These are phyloP conservation scores for Crypturellus tataupa DNA, from an alignment of 2,797 vertebrate species.

Conservation along the genomic window DNA sequence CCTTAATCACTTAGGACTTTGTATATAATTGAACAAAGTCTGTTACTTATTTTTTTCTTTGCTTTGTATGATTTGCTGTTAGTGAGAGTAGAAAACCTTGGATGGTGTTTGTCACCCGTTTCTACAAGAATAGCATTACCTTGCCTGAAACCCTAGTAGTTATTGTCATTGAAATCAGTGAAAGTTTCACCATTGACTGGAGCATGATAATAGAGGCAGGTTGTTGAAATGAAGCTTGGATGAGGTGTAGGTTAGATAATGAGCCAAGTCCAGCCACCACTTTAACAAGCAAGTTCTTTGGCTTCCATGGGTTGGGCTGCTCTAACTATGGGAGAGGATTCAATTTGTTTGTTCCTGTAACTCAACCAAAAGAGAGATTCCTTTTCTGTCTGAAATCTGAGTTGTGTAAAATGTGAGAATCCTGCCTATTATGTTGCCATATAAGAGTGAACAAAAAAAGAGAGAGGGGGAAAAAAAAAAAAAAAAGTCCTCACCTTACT, in stretches of 20 bases:
- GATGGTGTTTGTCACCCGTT: not conserved
- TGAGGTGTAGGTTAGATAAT: not conserved
- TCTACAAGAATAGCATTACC: not conserved
- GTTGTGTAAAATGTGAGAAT: not conserved
- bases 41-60: not conserved
- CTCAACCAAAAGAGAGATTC: not conserved
- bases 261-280: not conserved
- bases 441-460: not conserved
- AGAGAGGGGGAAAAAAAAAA: not conserved
- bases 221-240: not conserved
- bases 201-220: not conserved
- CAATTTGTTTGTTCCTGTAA: not conserved
- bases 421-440: not conserved
- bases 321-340: not conserved
- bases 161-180: not conserved
- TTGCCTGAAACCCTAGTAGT: not conserved
- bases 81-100: not conserved
- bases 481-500: too few species aligned
- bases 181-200: not conserved
- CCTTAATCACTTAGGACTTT: conserved; percentile 11
- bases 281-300: not conserved
- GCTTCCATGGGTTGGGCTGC: not conserved
- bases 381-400: not conserved
- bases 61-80: not conserved
- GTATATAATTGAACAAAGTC: not conserved